Evolutionary conservation across 2,888 invertebrate species (phyloP), one percentile per base, ranked within the genome.

Genomic region (Ceramica pisi): DNA sequence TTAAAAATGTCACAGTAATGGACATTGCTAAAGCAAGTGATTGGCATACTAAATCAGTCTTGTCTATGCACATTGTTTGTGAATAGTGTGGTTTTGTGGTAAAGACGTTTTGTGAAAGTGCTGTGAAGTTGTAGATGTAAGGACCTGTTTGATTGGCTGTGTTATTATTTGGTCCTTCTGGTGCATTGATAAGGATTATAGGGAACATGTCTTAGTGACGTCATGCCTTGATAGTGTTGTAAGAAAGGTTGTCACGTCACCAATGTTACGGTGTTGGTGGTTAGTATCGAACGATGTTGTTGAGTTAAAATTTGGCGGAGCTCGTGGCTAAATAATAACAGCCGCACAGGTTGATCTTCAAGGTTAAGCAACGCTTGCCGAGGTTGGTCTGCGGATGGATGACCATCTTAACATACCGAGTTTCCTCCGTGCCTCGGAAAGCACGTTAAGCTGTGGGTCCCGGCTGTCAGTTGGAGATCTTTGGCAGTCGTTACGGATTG

Each of bases 1-100:
- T 70, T 71, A 53, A 66, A 86, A 86, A 71, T 74, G 53, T 72
- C 77, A 62, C 78, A 35, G 62, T 80, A 81, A 81, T 75, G 57
- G 57, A 67, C 76, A 64, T 69, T 80, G 57, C 21, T 48, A 46
- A 64, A 75, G 59, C 63, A 61, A 62, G 14, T 73, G 75, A 79
- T 83, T 80, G 80, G 75, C 51, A 67, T 83, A n/a, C 83, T 74
- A 67, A 83, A 50, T 2, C 23, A 44, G 56, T 56, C 44, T 61
- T 71, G 23, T 23, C 44, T n/a, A 46, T 62, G 69, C 50, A 10
- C 38, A 31, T 50, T 73, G 41, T 51, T 21, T 5, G 26, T 19
- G 56, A 53, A 61, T 56, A 65, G 80, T 80, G 69, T 76, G 48
- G 53, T 71, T 60, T 61, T 64, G 51, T 74, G 38, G 19, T 38